Evolutionary conservation across 1,140 invertebrate genomes (phyloP).

Genomic region (Ptiloglossa arizonensis): DNA sequence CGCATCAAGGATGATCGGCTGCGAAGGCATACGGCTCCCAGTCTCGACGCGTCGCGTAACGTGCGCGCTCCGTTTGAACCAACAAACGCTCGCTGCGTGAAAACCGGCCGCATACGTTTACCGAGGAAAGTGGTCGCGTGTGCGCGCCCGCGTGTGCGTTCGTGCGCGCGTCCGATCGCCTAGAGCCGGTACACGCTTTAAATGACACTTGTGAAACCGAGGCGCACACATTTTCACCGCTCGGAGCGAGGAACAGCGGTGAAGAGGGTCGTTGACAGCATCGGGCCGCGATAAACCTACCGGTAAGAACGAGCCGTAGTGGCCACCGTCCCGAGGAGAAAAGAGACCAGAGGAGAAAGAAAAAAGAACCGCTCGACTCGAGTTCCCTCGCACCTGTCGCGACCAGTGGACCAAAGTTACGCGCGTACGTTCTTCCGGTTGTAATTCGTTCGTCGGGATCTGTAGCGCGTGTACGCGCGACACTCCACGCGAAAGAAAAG

Average conservation of each 20-base stretch:
- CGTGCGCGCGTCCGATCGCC: not conserved
- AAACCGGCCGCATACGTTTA: constrained; percentile 3
- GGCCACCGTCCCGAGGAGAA: not conserved
- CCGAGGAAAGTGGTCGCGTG: not conserved
- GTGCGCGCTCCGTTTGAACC: constrained; percentile 25
- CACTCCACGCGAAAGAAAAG: not conserved
- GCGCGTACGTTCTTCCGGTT: not conserved
- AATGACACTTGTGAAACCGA: constrained; percentile 61
- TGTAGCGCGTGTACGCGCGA: not conserved
- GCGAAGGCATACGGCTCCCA: not conserved
- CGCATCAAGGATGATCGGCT: constrained; percentile 28
- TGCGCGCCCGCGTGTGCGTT: not conserved
- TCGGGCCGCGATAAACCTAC: constrained; percentile 21
- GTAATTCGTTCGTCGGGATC: no score
- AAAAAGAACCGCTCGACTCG: not conserved
- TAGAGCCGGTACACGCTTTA: constrained; percentile 8
- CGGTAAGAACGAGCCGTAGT: not conserved
- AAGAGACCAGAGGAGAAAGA: not conserved
- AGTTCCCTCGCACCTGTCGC: not conserved
- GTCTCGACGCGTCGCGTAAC: constrained; percentile 1
- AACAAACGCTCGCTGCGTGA: constrained; percentile 29
- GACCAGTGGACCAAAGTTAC: not conserved
- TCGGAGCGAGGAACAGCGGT: constrained; percentile 6
- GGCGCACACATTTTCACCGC: constrained; percentile 47
- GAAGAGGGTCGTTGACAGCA: constrained; percentile 45